These are phyloP conservation scores for Palythoa grandiflora DNA, from an alignment of 92 coral and sea anemone species.

Conservation along the genomic window DNA sequence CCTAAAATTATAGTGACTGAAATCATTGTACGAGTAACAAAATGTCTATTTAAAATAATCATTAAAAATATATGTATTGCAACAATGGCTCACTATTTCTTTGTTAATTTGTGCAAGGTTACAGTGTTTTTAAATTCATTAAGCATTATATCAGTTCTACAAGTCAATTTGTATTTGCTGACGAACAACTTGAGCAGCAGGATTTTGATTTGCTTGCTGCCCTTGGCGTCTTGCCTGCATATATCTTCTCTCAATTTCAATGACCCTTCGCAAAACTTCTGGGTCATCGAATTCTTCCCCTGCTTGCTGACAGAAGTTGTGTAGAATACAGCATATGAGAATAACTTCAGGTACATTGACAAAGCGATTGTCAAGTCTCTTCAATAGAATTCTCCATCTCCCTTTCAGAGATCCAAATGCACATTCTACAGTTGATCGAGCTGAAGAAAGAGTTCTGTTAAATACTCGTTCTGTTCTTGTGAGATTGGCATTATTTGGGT, in stretches of 20 bases:
- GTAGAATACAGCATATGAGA: conserved; percentile 60
- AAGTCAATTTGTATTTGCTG: conserved; percentile 48
- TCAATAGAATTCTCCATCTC: conserved; percentile 42
- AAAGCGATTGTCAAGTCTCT: conserved; percentile 53
- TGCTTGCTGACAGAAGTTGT: conserved; percentile 28
- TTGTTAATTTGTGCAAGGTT: conserved; percentile 16
- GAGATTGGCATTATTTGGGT: conserved; percentile 27
- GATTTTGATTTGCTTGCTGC: conserved; percentile 51
- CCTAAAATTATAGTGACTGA: neutral
- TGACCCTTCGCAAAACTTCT: conserved; percentile 66
- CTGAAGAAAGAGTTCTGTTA: conserved; percentile 18
- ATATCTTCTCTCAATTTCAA: conserved; percentile 57
- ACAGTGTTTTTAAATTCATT: neutral
- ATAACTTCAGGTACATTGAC: conserved; percentile 58
- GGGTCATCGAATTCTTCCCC: conserved; percentile 49
- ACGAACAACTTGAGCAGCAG: conserved; percentile 58
- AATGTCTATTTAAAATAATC: neutral
- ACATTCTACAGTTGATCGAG: conserved; percentile 12
- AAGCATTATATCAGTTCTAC: conserved; percentile 5
- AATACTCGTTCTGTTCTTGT: conserved; percentile 27
- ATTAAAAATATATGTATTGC: conserved; percentile 14
- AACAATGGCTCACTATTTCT: conserved; percentile 9
- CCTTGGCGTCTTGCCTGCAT: conserved; percentile 50
- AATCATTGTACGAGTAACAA: neutral
- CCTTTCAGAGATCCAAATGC: conserved; percentile 42